phyloP scores from a whole-genome alignment of 2,113 vertebrate genomes.

The Lophius piscatorius region DNA sequence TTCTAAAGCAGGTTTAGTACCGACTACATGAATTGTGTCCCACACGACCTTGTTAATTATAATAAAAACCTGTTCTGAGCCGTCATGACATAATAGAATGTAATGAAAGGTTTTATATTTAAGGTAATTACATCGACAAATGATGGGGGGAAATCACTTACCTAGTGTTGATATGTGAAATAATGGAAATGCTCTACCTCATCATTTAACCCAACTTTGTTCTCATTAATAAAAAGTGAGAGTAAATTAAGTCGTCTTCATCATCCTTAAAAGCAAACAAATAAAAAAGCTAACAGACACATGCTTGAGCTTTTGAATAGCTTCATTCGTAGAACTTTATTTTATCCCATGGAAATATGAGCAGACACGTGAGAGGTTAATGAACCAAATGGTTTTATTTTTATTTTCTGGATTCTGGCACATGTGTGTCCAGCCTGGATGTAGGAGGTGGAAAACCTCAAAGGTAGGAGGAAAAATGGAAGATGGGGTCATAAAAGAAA shows the following conservation, averaged over 20 bases:
- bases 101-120: conserved; percentile 9
- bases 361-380: conserved; percentile 14
- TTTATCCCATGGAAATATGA: background rate
- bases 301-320: background rate
- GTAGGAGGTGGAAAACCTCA: background rate
- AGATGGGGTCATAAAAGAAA: background rate
- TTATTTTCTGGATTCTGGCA: background rate
- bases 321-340: background rate
- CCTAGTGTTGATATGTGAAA: background rate
- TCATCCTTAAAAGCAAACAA: background rate
- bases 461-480: background rate
- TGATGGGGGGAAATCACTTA: background rate
- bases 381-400: conserved; percentile 37
- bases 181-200: conserved; percentile 21
- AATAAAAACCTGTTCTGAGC: conserved; percentile 19
- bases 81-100: background rate
- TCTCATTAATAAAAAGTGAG: background rate
- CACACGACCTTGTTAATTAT: conserved; percentile 10
- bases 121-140: background rate
- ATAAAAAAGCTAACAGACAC: conserved; percentile 19
- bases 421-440: background rate
- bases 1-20: conserved; percentile 1
- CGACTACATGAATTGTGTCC: no score
- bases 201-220: conserved; percentile 1
- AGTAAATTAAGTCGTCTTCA: background rate